A percentile compares a stretch with the other conserved stretches of the same genome.
These are phyloP conservation scores for Lasioglossum albipes DNA, from an alignment of 1,140 invertebrate species.

Conservation along the genomic window DNA sequence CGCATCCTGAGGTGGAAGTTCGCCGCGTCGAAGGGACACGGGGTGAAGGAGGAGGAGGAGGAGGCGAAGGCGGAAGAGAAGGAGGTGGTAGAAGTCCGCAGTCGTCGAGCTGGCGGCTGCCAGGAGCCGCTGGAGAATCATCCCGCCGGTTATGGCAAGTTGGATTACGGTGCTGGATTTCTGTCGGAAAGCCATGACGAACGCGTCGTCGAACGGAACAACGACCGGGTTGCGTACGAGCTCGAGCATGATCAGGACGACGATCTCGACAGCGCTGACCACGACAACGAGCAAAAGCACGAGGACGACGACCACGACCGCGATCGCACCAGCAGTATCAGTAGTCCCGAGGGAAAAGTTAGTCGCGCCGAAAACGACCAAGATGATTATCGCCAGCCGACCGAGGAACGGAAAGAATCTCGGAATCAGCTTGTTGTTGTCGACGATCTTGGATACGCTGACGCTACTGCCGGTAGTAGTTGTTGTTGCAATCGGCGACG, in stretches of 20 bases:
- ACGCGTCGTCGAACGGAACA: slow-evolving; percentile 19
- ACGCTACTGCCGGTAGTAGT: slow-evolving; percentile 14
- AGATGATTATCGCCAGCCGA: neutral
- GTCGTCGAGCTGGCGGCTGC: slow-evolving; percentile 61
- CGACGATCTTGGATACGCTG: slow-evolving; percentile 17
- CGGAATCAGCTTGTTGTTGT: neutral
- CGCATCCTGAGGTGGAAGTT: slow-evolving; percentile 18
- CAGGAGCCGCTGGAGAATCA: slow-evolving; percentile 54
- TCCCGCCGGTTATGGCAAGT: slow-evolving; percentile 52
- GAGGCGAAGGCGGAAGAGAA: slow-evolving; percentile 19
- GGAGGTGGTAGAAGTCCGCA: slow-evolving; percentile 37
- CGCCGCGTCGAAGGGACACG: slow-evolving; percentile 27
- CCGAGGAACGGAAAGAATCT: neutral
- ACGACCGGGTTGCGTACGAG: slow-evolving; percentile 44
- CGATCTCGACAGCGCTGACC: slow-evolving; percentile 28
- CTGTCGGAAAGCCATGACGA: slow-evolving; percentile 49
- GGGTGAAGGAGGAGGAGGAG: neutral
- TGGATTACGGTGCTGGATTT: slow-evolving; percentile 26
- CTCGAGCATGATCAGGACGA: slow-evolving; percentile 34
- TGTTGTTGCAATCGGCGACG: slow-evolving; percentile 15
- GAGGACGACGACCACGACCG: slow-evolving; percentile 21
- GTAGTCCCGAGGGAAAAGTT: neutral
- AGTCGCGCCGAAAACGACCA: too few species aligned
- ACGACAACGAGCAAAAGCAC: slow-evolving; percentile 30
- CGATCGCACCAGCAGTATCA: neutral